Evolutionary conservation across 2,113 vertebrate species (phyloP), one percentile per base, ranked within the genome.

Genomic region (Hoplias malabaricus): DNA sequence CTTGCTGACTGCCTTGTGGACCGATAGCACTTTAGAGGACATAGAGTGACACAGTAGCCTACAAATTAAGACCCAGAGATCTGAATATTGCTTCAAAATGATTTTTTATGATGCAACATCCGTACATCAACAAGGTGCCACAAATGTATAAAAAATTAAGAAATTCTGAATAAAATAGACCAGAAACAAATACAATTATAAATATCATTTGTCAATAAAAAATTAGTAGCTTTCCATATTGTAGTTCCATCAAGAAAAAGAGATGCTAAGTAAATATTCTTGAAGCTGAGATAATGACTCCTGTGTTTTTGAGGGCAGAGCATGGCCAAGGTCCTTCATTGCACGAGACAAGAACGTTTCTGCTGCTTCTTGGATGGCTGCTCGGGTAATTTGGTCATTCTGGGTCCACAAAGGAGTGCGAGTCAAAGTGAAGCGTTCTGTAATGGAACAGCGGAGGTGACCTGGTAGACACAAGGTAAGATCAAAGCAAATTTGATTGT

Each of bases 251-350:
- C 71, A 91, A 73, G 76, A 75, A 63, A 87, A 84, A 75, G 86
- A 89, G n/a, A 83, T 80, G 29, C 87, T 81, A 0, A 88, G 61
- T 59, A 96, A 80, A 80, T 94, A 65, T 40, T 89, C 86, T 46
- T 84, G 87, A n/a, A 97, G 82, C 80, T 93, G 84, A 8, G 70
- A 80, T 66, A 96, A 82, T 8, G 94, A 95, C 74, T 95, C 91
- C 8, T 83, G 87, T 33, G 96, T 89, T 40, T 94, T 91, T 0
- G 72, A 78, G 6, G 93, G 93, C 1, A 96, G 84, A 2, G 90
- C 86, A 42, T 92, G 73, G 27, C 89, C 94, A 1, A 96, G 79
- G 77, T 91, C 88, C 19, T 87, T 63, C 76, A 82, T 46, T 31
- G 92, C 90, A 73, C 91, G 92, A 23, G 70, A 82, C 38, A 85